A percentile compares a stretch with the other conserved stretches of the same genome.
Evolutionary conservation across 1,140 invertebrate genomes (phyloP).

Genomic region (Phenacoccus solenopsis): DNA sequence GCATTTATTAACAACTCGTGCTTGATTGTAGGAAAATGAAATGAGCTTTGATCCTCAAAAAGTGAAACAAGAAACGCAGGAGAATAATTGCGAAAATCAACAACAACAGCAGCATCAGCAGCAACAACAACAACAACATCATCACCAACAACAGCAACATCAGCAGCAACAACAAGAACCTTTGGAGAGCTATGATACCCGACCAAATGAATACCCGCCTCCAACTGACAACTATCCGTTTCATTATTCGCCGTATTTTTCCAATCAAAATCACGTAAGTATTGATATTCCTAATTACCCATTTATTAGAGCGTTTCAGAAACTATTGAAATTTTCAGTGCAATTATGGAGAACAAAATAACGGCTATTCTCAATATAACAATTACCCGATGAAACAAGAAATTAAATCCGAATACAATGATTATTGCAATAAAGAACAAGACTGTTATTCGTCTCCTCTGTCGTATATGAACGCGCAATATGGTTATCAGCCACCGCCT

Average conservation of each 20-base stretch:
- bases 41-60: background rate
- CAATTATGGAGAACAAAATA: background rate
- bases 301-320: background rate
- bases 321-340: slow-evolving; percentile 1
- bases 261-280: background rate
- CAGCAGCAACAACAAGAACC: background rate
- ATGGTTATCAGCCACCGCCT: slow-evolving; percentile 4
- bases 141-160: too few species aligned
- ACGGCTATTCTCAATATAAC: background rate
- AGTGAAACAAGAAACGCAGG: background rate
- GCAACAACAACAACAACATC: too few species aligned
- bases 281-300: background rate
- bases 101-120: too few species aligned
- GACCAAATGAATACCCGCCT: background rate
- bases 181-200: background rate
- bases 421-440: slow-evolving; percentile 11
- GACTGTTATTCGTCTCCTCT: slow-evolving; percentile 12
- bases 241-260: slow-evolving; percentile 13
- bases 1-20: background rate
- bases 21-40: background rate
- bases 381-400: slow-evolving; percentile 9
- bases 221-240: background rate
- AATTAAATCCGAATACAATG: slow-evolving; percentile 9
- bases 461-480: background rate
- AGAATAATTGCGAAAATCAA: background rate